These are phyloP conservation scores for Egretta garzetta DNA, from an alignment of 2,113 vertebrate genomes.

Conservation along the genomic window DNA sequence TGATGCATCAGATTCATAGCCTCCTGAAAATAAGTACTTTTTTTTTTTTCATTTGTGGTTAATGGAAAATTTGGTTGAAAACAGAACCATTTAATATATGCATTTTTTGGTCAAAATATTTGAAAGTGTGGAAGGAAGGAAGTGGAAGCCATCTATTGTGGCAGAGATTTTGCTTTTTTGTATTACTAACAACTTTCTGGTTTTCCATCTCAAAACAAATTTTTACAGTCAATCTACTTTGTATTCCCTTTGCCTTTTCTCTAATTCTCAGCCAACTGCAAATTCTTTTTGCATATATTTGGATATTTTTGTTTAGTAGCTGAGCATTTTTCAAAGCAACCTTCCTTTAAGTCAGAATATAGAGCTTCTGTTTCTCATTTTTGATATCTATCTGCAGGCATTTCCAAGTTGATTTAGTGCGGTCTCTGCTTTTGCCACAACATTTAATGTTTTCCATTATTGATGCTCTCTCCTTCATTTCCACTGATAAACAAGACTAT, in stretches of 20 bases:
- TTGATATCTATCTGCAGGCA: neutral
- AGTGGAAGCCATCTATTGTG: neutral
- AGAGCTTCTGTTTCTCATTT: neutral
- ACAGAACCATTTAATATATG: neutral
- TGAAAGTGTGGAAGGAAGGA: neutral
- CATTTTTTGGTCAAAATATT: neutral
- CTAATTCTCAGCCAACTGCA: neutral
- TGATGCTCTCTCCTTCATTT: neutral
- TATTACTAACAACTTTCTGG: neutral
- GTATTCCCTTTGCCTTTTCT: neutral
- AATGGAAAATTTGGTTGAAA: neutral
- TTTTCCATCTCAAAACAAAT: neutral
- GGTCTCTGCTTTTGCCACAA: neutral
- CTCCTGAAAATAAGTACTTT: neutral
- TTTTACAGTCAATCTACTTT: neutral
- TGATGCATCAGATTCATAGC: neutral
- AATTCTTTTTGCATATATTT: neutral
- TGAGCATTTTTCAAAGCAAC: neutral
- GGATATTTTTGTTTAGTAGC: neutral
- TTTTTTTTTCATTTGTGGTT: conserved; percentile 29
- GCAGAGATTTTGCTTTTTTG: neutral
- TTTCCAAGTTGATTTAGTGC: neutral
- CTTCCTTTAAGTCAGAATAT: neutral
- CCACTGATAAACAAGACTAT: neutral
- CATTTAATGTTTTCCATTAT: neutral